phyloP scores from a whole-genome alignment of 2,888 invertebrate species.

The Cheilosia variabilis region DNA sequence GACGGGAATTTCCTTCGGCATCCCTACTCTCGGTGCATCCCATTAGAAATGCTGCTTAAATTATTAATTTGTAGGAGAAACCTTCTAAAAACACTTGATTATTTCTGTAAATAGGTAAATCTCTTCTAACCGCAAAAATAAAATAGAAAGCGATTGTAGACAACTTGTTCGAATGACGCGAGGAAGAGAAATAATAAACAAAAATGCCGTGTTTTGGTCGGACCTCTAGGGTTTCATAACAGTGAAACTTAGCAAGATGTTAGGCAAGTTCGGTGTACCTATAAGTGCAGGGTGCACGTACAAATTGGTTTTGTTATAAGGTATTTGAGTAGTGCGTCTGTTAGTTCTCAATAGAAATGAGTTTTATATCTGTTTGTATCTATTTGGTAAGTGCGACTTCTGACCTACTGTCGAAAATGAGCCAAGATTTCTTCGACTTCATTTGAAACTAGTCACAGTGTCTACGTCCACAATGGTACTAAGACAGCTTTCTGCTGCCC shows the following conservation, averaged over 20 bases:
- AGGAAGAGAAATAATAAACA: constrained; percentile 44
- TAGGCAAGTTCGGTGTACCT: neutral
- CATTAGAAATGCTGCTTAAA: constrained; percentile 83
- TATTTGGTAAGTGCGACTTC: no score
- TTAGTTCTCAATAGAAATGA: no score
- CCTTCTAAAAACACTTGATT: constrained; percentile 12
- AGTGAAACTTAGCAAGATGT: neutral
- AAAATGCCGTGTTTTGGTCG: constrained; percentile 57
- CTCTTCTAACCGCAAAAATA: neutral
- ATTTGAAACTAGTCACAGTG: no score
- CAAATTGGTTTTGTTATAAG: no score
- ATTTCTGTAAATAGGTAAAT: neutral
- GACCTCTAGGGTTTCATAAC: neutral
- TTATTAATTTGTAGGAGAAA: neutral
- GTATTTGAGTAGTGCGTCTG: no score
- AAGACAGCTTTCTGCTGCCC: no score
- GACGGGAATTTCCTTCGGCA: constrained; percentile 82
- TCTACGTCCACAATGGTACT: no score
- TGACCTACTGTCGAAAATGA: no score
- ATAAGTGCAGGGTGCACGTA: neutral
- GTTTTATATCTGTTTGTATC: no score
- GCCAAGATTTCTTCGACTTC: no score
- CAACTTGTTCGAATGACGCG: constrained; percentile 22
- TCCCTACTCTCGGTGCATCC: constrained; percentile 88
- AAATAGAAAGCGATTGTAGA: constrained; percentile 2